A percentile compares a stretch with the other conserved stretches of the same genome.
phyloP scores from a whole-genome alignment of 2,888 invertebrate species.

The Cantharis rustica region DNA sequence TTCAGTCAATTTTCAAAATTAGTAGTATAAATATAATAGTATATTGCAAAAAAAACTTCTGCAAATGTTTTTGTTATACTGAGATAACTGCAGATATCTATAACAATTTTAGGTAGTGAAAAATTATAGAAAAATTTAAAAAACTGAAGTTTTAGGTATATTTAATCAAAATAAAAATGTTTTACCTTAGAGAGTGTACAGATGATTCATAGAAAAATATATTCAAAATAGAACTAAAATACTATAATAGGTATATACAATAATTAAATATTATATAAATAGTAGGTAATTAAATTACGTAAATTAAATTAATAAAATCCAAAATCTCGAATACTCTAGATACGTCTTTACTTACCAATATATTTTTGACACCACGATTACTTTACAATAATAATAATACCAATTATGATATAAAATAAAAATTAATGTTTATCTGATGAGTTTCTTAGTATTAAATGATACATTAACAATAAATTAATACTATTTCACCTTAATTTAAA shows the following conservation, averaged over 20 bases:
- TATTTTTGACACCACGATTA: neutral
- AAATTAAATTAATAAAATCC: neutral
- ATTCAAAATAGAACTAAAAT: neutral
- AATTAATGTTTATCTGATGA: neutral
- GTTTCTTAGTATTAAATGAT: neutral
- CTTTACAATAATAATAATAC: neutral
- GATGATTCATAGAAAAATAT: neutral
- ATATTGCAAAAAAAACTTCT: too few relatives aligned
- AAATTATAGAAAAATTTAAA: neutral
- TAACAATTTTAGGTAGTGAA: too few relatives aligned
- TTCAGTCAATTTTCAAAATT: too few relatives aligned
- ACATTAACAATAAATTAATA: neutral
- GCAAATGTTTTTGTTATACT: too few relatives aligned
- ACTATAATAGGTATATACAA: neutral
- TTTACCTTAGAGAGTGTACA: neutral
- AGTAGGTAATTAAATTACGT: neutral
- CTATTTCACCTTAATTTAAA: neutral
- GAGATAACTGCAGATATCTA: too few relatives aligned
- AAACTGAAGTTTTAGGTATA: neutral
- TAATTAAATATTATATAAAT: neutral
- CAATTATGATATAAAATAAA: neutral
- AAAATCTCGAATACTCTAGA: neutral
- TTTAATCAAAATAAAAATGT: neutral
- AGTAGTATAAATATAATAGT: too few relatives aligned
- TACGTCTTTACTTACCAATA: neutral